Evolutionary conservation across 1,140 invertebrate species (phyloP), one percentile per base, ranked within the genome.

Genomic region (Drosophila tristis): DNA sequence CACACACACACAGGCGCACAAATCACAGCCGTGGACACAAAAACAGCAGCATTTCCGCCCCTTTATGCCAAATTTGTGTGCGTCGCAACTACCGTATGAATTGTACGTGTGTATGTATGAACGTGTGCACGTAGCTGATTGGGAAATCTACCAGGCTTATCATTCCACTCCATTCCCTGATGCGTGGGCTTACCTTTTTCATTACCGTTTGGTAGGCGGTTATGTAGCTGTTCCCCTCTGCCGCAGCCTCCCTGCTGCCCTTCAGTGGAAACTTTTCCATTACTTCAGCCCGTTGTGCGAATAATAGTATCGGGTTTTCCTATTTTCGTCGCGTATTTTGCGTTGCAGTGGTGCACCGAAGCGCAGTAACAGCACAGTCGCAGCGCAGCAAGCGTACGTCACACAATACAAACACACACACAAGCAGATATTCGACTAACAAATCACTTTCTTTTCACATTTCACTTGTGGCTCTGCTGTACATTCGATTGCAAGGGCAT

Each of bases 211-310:
- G 93, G 91, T 93, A 93, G 56, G 93, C 91, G 50, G 92, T 92
- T 77, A 91, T 91, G 62, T 92, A 91, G 82, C 70, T 92, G 60
- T 93, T 90, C 53, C 92, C 90, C 70, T 91, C 85, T 35, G 91
- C 82, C 39, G 91, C 84, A 64, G 92, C 82, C 56, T 91, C 84
- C 68, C 90, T 75, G 66, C 86, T 92, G 45, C 92, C 92, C 87
- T 93, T 93, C 57, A 93, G 78, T 61, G 93, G 93, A 90, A 92
- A 93, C 85, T 93, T 93, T 92, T 93, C 93, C 93, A 93, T 93
- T 63, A 9, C 31, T 31, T 62, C 23, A n/a, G 26, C 26, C 59
- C 13, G 23, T 44, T 42, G 50, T 39, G 29, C 9, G 55, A 45
- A 7, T 23, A 50, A 55, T 39, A 20, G 29, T 47, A 47, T 64